Base-by-base conservation (phyloP, 2,888 invertebrate genomes). In the Muschampia plurimacula region DNA sequence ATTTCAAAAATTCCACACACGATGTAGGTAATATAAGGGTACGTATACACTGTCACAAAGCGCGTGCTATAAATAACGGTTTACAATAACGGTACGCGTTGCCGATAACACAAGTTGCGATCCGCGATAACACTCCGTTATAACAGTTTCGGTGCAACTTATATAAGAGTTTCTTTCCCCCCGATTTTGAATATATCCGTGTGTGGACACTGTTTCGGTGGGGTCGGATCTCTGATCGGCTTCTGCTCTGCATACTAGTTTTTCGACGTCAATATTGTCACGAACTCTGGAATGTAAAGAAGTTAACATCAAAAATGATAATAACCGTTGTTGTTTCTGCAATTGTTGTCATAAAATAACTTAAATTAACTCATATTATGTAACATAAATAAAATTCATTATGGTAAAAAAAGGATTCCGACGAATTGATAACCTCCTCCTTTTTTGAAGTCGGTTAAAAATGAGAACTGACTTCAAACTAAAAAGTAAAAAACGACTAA, bases 201-300 rank as follows among this genome's bases (percentile, higher is more conserved):
- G 77, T 81, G 79, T 70, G 85, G 84, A 79, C 85, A 84, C 83
- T 84, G 83, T 80, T 79, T 80, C 76, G 77, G 77, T 41, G 87
- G 88, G 85, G 88, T 86, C 83, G 84, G 89, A 79, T 87, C 88
- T 88, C 89, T 89, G 81, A 83, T 86, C 83, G 91, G 90, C 85
- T 83, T 83, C 75, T 85, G 84, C 86, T 87, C 90, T 89, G 92
- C 93, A 90, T 93, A 94, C 96, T 97, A 97, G 95, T 97, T 97
- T 95, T 97, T 97, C 91, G 97, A 96, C 84, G 97, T 97, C 93
- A 97, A 90, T 94, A 97, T 97, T 95, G 97, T 96, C 89, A 97
- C 97, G 89, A 97, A 97, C 93, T 97, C 97, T 97, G 95, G 15
- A 96, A 96, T 39, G 46, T 46, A 12, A 13, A 13, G 2, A 46